Evolutionary conservation across 2,113 vertebrate species (phyloP).

Genomic region (Poicephalus gulielmi): DNA sequence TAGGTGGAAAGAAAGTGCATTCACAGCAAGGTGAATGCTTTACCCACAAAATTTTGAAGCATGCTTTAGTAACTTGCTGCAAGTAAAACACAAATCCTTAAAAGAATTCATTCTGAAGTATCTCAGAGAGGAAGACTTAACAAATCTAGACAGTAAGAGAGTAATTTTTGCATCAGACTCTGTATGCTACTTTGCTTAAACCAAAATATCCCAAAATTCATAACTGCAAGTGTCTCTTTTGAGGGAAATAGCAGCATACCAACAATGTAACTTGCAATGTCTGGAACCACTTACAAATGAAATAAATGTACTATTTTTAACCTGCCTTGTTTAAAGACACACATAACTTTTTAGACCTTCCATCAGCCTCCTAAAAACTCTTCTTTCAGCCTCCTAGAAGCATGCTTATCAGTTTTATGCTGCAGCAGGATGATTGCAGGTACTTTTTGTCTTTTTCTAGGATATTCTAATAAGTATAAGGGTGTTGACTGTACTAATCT

Average conservation of each 20-base stretch:
- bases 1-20: not conserved
- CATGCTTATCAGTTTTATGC: not conserved
- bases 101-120: constrained; percentile 2
- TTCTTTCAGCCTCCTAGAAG: not conserved
- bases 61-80: not conserved
- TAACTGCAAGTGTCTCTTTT: not conserved
- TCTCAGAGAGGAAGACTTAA: not conserved
- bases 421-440: not conserved
- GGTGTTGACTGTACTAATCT: not conserved
- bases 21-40: not conserved
- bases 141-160: not conserved
- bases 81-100: not conserved
- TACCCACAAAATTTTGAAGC: not conserved
- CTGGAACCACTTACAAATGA: constrained; percentile 15
- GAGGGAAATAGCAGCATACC: not conserved
- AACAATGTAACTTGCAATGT: not conserved
- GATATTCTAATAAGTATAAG: not conserved
- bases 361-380: not conserved
- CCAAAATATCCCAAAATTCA: not conserved
- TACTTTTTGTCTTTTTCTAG: not conserved
- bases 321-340: not conserved
- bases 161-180: not conserved
- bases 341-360: not conserved
- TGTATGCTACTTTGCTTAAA: not conserved
- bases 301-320: not conserved